Evolutionary conservation across 2,888 invertebrate genomes (phyloP).

Genomic region (Uloborus plumipes): DNA sequence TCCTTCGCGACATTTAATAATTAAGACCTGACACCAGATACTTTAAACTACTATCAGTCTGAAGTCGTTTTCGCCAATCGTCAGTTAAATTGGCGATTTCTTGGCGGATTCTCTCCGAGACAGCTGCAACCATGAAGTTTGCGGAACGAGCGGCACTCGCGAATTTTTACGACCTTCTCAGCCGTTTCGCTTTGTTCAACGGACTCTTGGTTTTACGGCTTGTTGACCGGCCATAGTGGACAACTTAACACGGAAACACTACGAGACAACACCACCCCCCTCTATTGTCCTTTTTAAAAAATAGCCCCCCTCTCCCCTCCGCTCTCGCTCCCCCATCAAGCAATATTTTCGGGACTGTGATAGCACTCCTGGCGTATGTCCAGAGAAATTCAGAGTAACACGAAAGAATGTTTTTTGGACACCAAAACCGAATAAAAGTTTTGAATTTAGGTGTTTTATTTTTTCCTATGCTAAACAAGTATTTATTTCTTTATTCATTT

Average conservation of each 20-base stretch:
- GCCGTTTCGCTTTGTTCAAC: constrained; percentile 54
- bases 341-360: too few relatives aligned
- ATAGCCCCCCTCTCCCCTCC: constrained; percentile 8
- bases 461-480: too few relatives aligned
- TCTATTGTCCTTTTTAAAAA: constrained; percentile 19
- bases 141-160: constrained; percentile 37
- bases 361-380: too few relatives aligned
- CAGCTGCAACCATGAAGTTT: constrained; percentile 19
- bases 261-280: neutral
- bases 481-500: too few relatives aligned
- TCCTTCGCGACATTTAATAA: too few relatives aligned
- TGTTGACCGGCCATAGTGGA: constrained; percentile 62
- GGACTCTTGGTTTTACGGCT: constrained; percentile 62
- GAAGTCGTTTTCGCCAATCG: neutral
- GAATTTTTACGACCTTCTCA: constrained; percentile 62
- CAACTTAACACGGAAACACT: constrained; percentile 47
- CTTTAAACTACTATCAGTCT: neutral
- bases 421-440: too few relatives aligned
- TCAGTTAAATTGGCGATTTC: neutral
- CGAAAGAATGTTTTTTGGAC: too few relatives aligned
- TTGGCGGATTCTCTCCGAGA: neutral
- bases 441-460: too few relatives aligned
- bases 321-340: neutral
- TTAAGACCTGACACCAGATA: too few relatives aligned
- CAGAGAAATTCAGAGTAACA: too few relatives aligned